Evolutionary conservation across 2,888 invertebrate genomes (phyloP).

Genomic region (Pterostichus madidus): DNA sequence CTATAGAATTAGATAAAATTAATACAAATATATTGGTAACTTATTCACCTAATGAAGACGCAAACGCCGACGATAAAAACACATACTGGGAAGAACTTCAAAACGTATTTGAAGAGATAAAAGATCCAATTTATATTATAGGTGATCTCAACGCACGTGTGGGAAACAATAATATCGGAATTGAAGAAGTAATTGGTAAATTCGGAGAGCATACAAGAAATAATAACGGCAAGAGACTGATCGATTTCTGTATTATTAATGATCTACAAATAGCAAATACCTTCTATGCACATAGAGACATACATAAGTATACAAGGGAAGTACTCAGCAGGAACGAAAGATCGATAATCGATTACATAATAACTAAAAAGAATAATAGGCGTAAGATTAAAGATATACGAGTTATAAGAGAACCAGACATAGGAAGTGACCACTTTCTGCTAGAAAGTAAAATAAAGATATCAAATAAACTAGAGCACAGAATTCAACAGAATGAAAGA

Average conservation of each 20-base stretch:
- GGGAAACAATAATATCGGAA: neutral
- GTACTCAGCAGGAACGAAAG: neutral
- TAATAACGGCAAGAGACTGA: neutral
- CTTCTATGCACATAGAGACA: neutral
- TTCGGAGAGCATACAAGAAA: neutral
- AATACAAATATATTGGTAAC: slow-evolving; percentile 2
- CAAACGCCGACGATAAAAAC: neutral
- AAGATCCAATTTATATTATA: neutral
- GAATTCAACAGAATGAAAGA: neutral
- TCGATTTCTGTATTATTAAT: too few relatives aligned
- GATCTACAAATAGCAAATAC: neutral
- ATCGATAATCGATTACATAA: neutral
- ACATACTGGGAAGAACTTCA: slow-evolving; percentile 3
- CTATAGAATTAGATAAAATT: slow-evolving; percentile 4
- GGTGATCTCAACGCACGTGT: neutral
- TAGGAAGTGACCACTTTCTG: slow-evolving; percentile 1
- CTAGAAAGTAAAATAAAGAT: neutral
- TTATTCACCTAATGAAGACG: slow-evolving; percentile 2
- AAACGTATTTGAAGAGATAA: neutral
- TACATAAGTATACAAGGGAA: slow-evolving; percentile 9
- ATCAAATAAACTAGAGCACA: neutral
- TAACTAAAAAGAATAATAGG: neutral
- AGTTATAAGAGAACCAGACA: neutral
- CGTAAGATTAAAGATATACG: slow-evolving; percentile 5
- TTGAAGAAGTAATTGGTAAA: neutral